Conservation (phyloP, 2,888 invertebrate genomes). For the Dioctria rufipes region DNA sequence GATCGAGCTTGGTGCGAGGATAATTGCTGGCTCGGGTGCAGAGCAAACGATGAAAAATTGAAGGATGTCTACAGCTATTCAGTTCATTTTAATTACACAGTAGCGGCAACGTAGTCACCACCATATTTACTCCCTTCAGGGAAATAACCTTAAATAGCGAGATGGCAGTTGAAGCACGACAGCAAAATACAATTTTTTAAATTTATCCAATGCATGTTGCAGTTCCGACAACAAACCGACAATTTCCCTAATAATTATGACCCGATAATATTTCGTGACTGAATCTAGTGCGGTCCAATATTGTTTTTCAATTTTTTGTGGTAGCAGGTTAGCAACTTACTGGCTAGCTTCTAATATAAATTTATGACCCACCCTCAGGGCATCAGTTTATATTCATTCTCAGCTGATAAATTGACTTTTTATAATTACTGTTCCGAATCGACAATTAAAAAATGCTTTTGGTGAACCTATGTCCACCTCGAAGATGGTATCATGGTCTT, state of each 20-base stretch:
- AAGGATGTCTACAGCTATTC: constrained; percentile 37
- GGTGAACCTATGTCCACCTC: neutral
- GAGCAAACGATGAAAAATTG: constrained; percentile 35
- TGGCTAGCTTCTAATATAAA: neutral
- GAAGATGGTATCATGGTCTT: neutral
- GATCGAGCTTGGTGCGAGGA: constrained; percentile 30
- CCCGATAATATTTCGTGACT: constrained; percentile 31
- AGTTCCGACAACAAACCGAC: neutral
- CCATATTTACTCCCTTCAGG: constrained; percentile 22
- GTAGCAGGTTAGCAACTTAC: neutral
- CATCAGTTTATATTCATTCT: neutral
- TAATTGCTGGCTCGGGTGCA: constrained; percentile 21
- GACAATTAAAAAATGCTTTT: constrained; percentile 15
- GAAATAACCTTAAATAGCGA: neutral
- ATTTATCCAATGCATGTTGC: constrained; percentile 8
- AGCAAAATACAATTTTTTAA: neutral
- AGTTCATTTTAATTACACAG: constrained; percentile 36
- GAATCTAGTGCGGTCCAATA: neutral
- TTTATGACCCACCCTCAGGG: neutral
- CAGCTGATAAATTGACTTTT: constrained; percentile 12
- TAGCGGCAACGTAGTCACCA: constrained; percentile 17
- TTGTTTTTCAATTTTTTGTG: constrained; percentile 11
- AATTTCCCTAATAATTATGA: neutral
- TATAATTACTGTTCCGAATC: constrained; percentile 14
- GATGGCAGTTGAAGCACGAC: constrained; percentile 5